Base-by-base conservation (phyloP, 2,113 vertebrate species). In the Epinephelus fuscoguttatus region DNA sequence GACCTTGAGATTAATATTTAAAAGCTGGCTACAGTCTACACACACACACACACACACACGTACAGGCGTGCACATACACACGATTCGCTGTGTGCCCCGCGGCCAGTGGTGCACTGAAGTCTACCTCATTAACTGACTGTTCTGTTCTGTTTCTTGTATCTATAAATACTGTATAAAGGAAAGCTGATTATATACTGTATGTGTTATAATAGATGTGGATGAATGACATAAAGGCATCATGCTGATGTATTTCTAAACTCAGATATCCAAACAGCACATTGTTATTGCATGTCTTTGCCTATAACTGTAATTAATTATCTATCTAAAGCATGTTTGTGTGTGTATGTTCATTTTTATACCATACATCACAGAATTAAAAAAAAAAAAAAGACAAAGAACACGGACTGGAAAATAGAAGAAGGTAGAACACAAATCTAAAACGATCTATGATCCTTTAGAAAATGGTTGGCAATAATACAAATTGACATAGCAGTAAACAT, bases 1-100 rank as follows among this genome's bases (percentile, higher is more conserved):
- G 94, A 95, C 95, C 93, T 95, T 95, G 91, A 94, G 91, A 94
- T 95, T 90, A 95, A 95, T 94, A 94, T 94, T 95, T 95, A 94
- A 95, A 94, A 93, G 83, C 90, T 80, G 84, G 88, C 91, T 89
- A 78, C 88, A 84, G 66, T 88, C 78, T 86, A 69, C 42, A 90
- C 80, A 75, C 88, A 67, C 21, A 53, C 52, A 50, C 25, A 68
- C 64, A 63, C 49, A 72, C 49, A 53, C 52, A 50, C 25, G 50
- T 70, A 56, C 73, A 53, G 50, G 33, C 56, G 2, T 14, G 19
- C 67, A 53, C 67, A n/a, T 9, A 70, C 69, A 57, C 69, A 57
- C 69, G 12, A 61, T 75, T 85, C 71, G 70, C 67, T 60, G 77
- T 75, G 78, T 90, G 85, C 89, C 91, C 89, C 27, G 61, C 83